Evolutionary conservation across 2,888 invertebrate species (phyloP).

Genomic region (Baccha elongata): DNA sequence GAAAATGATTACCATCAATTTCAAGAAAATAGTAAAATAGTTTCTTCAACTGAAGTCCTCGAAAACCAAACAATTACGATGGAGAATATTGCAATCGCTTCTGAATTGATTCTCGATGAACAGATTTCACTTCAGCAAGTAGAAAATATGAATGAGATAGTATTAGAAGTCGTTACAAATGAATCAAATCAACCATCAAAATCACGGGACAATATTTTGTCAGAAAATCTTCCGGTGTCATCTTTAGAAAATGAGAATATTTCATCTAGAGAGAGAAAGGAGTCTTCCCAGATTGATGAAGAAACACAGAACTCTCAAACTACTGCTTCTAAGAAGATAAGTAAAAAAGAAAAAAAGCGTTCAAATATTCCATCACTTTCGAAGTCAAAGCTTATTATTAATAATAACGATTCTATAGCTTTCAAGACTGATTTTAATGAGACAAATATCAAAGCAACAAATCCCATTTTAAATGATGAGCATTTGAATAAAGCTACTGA

Average conservation of each 20-base stretch:
- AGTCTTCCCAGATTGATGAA: no score
- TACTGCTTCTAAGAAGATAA: neutral
- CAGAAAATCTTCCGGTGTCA: neutral
- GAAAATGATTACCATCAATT: neutral
- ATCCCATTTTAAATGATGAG: neutral
- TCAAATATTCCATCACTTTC: slow-evolving; percentile 41
- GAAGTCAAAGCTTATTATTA: neutral
- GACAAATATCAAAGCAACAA: neutral
- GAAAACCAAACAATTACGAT: neutral
- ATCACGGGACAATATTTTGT: no score
- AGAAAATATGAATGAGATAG: no score
- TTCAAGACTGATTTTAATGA: neutral
- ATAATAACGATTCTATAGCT: neutral
- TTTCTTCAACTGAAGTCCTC: neutral
- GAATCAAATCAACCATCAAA: no score
- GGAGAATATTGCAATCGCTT: no score
- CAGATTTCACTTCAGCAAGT: no score
- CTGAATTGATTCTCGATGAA: no score
- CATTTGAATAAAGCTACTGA: no score
- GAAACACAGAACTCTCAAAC: neutral
- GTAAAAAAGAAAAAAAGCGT: neutral
- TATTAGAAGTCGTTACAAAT: no score
- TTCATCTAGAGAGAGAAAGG: neutral
- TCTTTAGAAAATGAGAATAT: neutral
- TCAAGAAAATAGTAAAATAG: neutral